Conservation (phyloP, 2,888 invertebrate species). For the Brenthis ino region DNA sequence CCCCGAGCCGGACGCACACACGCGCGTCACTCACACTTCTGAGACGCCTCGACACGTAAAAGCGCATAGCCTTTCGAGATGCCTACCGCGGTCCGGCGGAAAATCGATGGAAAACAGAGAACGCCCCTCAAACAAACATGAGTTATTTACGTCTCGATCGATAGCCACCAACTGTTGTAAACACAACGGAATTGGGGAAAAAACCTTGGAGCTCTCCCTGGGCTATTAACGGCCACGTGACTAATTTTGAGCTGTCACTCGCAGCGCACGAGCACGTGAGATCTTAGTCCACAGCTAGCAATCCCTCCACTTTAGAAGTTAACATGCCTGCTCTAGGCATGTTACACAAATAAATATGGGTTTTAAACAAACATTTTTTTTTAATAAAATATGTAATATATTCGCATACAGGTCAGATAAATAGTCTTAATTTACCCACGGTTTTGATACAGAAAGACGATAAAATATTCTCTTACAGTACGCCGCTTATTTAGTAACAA, state of each 20-base stretch:
- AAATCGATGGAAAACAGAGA: slow-evolving; percentile 75
- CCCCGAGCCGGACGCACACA: slow-evolving; percentile 70
- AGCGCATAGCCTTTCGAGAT: slow-evolving; percentile 66
- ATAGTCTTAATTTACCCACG: neutral
- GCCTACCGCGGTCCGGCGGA: slow-evolving; percentile 48
- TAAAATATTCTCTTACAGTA: neutral
- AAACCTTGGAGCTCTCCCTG: slow-evolving; percentile 63
- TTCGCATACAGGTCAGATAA: slow-evolving; percentile 1
- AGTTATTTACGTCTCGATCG: slow-evolving; percentile 75
- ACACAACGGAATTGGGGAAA: slow-evolving; percentile 69
- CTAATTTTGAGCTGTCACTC: slow-evolving; percentile 80
- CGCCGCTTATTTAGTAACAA: neutral
- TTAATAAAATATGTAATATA: slow-evolving; percentile 4
- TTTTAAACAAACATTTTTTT: slow-evolving; percentile 2
- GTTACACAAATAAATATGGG: slow-evolving; percentile 8
- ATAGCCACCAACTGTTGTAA: slow-evolving; percentile 80
- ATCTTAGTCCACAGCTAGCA: slow-evolving; percentile 28
- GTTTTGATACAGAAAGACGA: slow-evolving; percentile 1
- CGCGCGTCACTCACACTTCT: slow-evolving; percentile 45
- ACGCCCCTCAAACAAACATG: slow-evolving; percentile 55
- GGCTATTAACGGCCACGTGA: slow-evolving; percentile 79
- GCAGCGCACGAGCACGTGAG: slow-evolving; percentile 69
- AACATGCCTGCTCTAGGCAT: neutral
- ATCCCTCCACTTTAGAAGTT: neutral
- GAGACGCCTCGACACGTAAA: slow-evolving; percentile 55